These are phyloP conservation scores for Melanostoma mellinum DNA, from an alignment of 2,888 invertebrate species.

Conservation along the genomic window DNA sequence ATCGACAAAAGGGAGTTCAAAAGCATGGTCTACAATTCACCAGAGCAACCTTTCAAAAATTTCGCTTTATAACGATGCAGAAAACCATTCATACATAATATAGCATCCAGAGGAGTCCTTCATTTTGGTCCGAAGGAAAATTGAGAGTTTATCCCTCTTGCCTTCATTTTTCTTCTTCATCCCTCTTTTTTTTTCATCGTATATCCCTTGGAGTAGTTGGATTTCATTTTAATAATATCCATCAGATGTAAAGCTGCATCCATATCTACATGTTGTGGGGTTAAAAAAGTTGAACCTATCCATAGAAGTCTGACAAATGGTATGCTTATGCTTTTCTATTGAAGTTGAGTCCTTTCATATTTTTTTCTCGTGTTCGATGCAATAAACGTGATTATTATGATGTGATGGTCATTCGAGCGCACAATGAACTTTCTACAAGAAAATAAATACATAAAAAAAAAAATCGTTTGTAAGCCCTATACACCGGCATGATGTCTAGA, in stretches of 20 bases:
- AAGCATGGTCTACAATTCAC: too few species aligned
- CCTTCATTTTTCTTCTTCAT: neutral
- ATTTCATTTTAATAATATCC: constrained; percentile 10
- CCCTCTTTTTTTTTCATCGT: neutral
- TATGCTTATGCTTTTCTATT: neutral
- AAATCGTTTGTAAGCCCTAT: neutral
- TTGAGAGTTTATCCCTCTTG: constrained; percentile 10
- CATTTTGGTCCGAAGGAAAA: constrained; percentile 12
- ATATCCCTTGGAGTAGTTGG: neutral
- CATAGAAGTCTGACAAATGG: neutral
- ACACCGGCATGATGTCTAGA: too few species aligned
- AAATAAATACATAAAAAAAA: too few species aligned
- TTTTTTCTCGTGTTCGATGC: constrained; percentile 8
- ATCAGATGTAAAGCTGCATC: neutral
- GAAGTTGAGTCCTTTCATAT: neutral
- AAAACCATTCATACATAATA: too few species aligned
- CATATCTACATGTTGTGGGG: constrained; percentile 11
- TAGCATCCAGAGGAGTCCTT: neutral
- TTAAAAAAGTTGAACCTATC: constrained; percentile 7
- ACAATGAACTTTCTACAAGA: constrained; percentile 20
- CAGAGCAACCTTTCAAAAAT: too few species aligned
- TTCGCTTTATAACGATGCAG: too few species aligned
- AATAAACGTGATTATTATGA: constrained; percentile 21
- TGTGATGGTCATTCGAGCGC: constrained; percentile 35
- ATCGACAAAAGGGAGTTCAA: too few species aligned